Evolutionary conservation across 2,888 invertebrate species (phyloP), one percentile per base, ranked within the genome.

Genomic region (Eristalis pertinax): DNA sequence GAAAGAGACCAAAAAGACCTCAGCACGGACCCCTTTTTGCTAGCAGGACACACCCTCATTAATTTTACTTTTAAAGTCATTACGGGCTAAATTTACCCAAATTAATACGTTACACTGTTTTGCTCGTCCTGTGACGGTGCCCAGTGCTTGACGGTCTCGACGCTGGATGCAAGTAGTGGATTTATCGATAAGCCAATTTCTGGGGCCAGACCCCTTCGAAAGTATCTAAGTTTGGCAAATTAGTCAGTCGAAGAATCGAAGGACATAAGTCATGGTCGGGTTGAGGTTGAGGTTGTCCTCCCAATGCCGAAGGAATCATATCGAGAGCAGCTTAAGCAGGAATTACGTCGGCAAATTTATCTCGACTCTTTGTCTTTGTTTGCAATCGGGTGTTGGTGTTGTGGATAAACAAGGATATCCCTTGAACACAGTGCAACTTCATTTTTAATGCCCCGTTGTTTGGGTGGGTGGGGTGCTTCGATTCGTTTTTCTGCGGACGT

Each of bases 41-140:
- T 69, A 15, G 50, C 75, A 80, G 35, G 79, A 74, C 85, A 72
- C 91, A 92, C 92, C 92, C 92, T 92, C 92, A 92, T 92, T 92
- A 92, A 92, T 92, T 92, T 92, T 92, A 92, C 92, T 92, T 92
- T 92, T 92, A 92, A 92, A 92, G 92, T 92, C 92, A 92, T 92
- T 92, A 92, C 91, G 92, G 92, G 92, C 92, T 92, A 92, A 92
- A 92, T 92, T 92, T 92, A 91, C 92, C 92, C 92, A 92, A 92
- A 92, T 92, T 92, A 92, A 92, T 92, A 92, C 92, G 91, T 92
- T 90, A 80, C 88, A 77, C 72, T 73, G 87, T 64, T 73, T 79
- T 76, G 74, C 43, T 78, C 64, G 29, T 35, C 22, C 50, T 43
- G 11, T 8, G 19, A 58, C 15, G 29, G 13, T n/a, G 32, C 29